Percentiles rank a stretch among this genome's conserved stretches.
These are phyloP conservation scores for Ptiloglossa arizonensis DNA, from an alignment of 1,140 invertebrate genomes.

Conservation along the genomic window DNA sequence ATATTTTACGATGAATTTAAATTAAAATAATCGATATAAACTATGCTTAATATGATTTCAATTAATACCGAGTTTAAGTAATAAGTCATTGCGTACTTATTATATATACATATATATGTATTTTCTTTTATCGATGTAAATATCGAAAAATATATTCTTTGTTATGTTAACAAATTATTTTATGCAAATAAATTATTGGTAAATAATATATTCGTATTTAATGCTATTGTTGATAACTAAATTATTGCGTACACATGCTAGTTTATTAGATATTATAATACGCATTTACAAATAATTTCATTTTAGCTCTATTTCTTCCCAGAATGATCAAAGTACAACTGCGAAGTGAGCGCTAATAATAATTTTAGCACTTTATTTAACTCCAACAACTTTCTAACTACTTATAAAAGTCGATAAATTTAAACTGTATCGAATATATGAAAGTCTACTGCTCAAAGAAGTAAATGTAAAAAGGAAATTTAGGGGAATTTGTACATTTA, in stretches of 20 bases:
- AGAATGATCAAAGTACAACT: too few species aligned
- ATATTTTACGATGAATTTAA: neutral
- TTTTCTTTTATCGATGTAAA: neutral
- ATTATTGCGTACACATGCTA: neutral
- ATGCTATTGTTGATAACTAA: neutral
- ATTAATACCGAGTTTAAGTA: too few species aligned
- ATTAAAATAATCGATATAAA: neutral
- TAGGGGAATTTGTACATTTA: neutral
- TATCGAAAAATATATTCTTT: too few species aligned
- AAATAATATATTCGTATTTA: too few species aligned
- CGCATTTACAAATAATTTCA: too few species aligned
- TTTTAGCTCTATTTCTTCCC: too few species aligned
- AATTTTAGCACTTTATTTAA: neutral
- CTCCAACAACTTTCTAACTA: neutral
- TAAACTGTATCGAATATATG: neutral
- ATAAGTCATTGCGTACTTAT: too few species aligned
- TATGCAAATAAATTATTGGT: too few species aligned
- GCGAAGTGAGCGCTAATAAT: neutral
- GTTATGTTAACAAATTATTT: too few species aligned
- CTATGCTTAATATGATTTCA: too few species aligned
- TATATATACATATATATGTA: too few species aligned
- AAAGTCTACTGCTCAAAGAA: neutral
- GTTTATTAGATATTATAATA: neutral
- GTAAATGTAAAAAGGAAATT: neutral
- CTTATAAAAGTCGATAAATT: neutral